phyloP scores from a whole-genome alignment of 1,140 invertebrate genomes.

The Magallana gigas region DNA sequence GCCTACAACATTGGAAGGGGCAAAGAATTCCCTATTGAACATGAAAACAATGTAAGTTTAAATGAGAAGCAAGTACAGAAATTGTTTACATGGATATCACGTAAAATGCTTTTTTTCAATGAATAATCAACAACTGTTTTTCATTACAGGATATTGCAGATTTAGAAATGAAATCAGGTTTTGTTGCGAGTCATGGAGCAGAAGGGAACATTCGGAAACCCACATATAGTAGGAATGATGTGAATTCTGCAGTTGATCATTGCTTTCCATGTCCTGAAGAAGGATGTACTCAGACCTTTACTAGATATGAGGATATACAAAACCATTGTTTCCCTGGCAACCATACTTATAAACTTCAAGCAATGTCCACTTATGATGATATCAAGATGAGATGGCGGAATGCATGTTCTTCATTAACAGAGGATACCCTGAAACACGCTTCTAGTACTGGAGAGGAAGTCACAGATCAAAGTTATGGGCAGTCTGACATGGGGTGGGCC shows the following conservation, averaged over 20 bases:
- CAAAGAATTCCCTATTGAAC: background rate
- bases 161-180: background rate
- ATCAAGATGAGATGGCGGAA: constrained; percentile 32
- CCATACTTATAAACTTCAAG: constrained; percentile 11
- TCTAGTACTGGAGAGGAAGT: background rate
- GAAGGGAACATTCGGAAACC: background rate
- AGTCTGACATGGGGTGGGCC: constrained; percentile 38
- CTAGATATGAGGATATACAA: background rate
- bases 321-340: constrained; percentile 11
- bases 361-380: constrained; percentile 7
- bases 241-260: background rate
- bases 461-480: background rate
- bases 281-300: background rate
- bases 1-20: constrained; percentile 32
- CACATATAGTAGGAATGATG: background rate
- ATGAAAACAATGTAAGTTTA: constrained; percentile 17
- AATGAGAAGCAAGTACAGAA: background rate
- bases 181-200: background rate
- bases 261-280: background rate
- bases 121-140: background rate
- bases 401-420: background rate
- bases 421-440: background rate
- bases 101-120: background rate
- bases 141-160: background rate
- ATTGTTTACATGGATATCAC: background rate